Conservation (phyloP, 2,113 vertebrate genomes). For the Glaucidium brasilianum region DNA sequence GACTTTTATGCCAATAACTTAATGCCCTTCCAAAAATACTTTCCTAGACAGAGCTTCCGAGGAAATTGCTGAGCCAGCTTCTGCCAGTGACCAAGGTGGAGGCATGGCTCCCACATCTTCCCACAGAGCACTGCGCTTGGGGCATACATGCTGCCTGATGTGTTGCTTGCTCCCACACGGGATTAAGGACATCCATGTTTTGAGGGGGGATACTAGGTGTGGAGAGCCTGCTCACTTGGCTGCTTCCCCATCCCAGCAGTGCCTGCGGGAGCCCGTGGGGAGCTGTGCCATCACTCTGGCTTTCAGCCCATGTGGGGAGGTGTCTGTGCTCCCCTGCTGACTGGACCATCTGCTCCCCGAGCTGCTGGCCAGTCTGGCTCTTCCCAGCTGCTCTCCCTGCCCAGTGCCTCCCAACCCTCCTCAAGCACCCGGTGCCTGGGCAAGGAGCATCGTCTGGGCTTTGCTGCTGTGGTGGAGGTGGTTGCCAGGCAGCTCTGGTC, state of each 20-base stretch:
- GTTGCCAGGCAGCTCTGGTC: background rate
- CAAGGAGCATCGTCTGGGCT: background rate
- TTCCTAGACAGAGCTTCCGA: background rate
- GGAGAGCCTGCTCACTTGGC: rapidly evolving
- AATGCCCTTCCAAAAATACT: conserved; percentile 19
- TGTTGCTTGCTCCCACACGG: rapidly evolving
- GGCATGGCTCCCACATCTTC: rapidly evolving
- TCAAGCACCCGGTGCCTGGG: rapidly evolving
- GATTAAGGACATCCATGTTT: rapidly evolving
- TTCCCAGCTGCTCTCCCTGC: background rate
- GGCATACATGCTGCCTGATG: rapidly evolving
- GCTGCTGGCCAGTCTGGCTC: background rate
- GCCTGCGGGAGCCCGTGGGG: rapidly evolving
- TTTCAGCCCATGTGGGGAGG: rapidly evolving
- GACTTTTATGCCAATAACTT: background rate
- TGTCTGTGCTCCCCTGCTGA: background rate
- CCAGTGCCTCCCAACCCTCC: background rate
- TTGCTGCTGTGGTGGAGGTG: background rate
- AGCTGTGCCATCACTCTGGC: background rate
- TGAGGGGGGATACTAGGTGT: background rate
- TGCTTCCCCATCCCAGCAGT: background rate
- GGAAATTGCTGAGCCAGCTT: conserved; percentile 1
- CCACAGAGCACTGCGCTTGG: rapidly evolving
- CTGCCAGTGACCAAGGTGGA: rapidly evolving
- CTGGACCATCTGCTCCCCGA: conserved; percentile 15